Base-by-base conservation (phyloP, 1,140 invertebrate genomes). In the Euwallacea fornicatus region DNA sequence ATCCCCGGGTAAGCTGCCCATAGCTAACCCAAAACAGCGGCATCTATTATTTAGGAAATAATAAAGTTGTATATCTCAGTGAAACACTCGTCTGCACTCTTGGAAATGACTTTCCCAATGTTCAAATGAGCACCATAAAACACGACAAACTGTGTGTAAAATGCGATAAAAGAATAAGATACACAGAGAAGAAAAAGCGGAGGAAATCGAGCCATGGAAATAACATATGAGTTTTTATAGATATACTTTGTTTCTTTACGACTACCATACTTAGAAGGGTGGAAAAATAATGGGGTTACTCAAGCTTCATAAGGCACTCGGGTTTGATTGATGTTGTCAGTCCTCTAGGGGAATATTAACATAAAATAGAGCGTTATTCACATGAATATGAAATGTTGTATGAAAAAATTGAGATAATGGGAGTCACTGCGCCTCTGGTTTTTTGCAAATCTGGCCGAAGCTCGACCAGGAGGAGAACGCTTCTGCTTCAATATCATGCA, bases 101-200 rank as follows among this genome's bases (percentile, higher is more conserved):
- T 10, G 46, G 13, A 50, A 56, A 56, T 15, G 16, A 56, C 11
- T 56, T 56, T 56, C 54, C 60, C 46, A 16, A 0, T 50, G 10
- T 63, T 42, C 63, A 70, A 70, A 70, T 56, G 43, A 70, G 16
- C 50, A 33, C 41, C 60, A 70, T 70, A 63, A 70, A 70, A 70
- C 68, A 64, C 41, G 58, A 46, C 16, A 70, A 70, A 70, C 68
- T 63, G 68, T 54, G 50, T 62, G 68, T 58, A 55, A 70, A 70
- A 64, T 58, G 46, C 61, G 68, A 70, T 70, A 70, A 70, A 70
- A 63, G 60, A 70, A 70, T 55, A 46, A 69, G 58, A 62, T 62
- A 69, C 54, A n/a, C 54, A 67, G 56, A 33, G 13, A 69, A 62
- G 59, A 56, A 70, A 70, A 61, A 42, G 3, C 56, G 61, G 47